A percentile compares a stretch with the other conserved stretches of the same genome.
Evolutionary conservation across 2,888 invertebrate genomes (phyloP).

Genomic region (Sphinx pinastri): DNA sequence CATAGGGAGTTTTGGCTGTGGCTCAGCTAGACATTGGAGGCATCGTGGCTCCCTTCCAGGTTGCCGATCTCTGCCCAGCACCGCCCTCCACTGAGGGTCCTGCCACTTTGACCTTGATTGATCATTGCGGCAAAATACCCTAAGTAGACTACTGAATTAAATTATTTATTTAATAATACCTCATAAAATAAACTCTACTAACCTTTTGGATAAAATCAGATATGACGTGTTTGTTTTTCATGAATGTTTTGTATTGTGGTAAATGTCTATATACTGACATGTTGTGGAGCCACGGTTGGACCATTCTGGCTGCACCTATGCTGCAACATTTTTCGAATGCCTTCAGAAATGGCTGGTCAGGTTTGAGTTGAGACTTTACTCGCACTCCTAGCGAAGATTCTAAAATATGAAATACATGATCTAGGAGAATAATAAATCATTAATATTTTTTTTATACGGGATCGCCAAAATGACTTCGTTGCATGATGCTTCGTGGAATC

Average conservation of each 20-base stretch:
- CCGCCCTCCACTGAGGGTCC: no score
- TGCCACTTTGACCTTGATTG: no score
- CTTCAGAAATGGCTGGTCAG: constrained; percentile 43
- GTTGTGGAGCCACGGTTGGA: constrained; percentile 52
- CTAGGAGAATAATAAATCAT: no score
- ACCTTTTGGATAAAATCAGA: constrained; percentile 34
- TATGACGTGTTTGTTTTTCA: constrained; percentile 28
- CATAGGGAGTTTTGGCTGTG: no score
- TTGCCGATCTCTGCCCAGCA: no score
- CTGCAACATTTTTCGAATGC: constrained; percentile 44
- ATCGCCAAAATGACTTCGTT: no score
- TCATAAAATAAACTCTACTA: not conserved
- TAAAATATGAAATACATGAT: not conserved
- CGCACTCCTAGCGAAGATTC: constrained; percentile 50
- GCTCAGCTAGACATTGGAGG: no score
- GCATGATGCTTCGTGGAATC: no score
- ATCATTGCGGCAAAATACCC: no score
- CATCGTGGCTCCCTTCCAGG: no score
- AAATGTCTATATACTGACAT: constrained; percentile 44
- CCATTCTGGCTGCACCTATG: constrained; percentile 41
- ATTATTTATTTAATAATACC: not conserved
- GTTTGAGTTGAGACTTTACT: constrained; percentile 40
- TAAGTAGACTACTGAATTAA: no score
- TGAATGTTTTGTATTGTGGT: constrained; percentile 28
- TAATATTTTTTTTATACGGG: no score